Evolutionary conservation across 1,140 invertebrate genomes (phyloP).

Genomic region (Drosophila subobscura): DNA sequence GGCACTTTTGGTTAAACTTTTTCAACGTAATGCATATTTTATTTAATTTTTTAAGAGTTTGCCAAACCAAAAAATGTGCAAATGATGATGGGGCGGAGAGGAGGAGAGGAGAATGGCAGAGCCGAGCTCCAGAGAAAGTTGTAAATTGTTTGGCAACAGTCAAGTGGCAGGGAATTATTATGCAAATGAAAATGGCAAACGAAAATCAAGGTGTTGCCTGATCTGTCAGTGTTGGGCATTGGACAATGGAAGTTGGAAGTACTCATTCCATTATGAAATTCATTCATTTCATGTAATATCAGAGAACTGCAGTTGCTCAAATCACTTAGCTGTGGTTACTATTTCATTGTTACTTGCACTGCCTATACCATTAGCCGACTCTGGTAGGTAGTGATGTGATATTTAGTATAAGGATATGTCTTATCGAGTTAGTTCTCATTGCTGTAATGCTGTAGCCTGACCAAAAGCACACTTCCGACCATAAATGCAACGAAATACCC

Average conservation of each 20-base stretch:
- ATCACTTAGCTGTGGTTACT: too few relatives aligned
- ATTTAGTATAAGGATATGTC: not conserved
- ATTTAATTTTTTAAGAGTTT: slow-evolving; percentile 75
- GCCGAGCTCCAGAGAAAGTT: slow-evolving; percentile 26
- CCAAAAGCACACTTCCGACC: slow-evolving; percentile 42
- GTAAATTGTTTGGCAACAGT: slow-evolving; percentile 71
- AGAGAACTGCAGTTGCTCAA: too few relatives aligned
- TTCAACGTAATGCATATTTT: slow-evolving; percentile 71
- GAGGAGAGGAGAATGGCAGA: not conserved
- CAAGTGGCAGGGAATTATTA: slow-evolving; percentile 68
- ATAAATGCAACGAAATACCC: slow-evolving; percentile 28
- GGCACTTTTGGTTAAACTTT: slow-evolving; percentile 70
- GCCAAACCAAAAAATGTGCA: slow-evolving; percentile 60
- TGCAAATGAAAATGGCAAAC: slow-evolving; percentile 39
- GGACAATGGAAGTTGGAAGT: slow-evolving; percentile 1
- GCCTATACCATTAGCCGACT: too few relatives aligned
- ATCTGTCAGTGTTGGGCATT: slow-evolving; percentile 8
- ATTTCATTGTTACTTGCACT: too few relatives aligned
- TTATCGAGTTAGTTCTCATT: not conserved
- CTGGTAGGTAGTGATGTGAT: too few relatives aligned
- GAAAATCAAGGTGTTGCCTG: slow-evolving; percentile 18
- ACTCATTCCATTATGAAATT: too few relatives aligned
- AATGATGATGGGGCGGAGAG: slow-evolving; percentile 31
- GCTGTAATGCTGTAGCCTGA: slow-evolving; percentile 12
- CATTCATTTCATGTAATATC: too few relatives aligned